phyloP scores from a whole-genome alignment of 2,888 invertebrate species.

The Congeria kusceri region DNA sequence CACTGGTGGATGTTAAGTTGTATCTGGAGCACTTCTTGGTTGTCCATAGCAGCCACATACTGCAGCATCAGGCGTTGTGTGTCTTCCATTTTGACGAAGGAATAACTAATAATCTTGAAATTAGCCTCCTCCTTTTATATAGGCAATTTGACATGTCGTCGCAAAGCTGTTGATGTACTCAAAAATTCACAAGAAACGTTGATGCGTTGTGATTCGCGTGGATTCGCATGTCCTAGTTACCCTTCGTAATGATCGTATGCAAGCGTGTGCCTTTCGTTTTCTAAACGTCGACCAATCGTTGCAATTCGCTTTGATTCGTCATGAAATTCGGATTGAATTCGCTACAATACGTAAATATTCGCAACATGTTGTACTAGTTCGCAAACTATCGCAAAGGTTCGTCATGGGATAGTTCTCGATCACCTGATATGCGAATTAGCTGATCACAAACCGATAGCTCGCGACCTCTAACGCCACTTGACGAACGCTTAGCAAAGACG shows the following conservation, averaged over 20 bases:
- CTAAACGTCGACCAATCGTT: constrained; percentile 25
- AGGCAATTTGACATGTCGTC: neutral
- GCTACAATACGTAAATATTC: constrained; percentile 30
- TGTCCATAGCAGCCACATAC: constrained; percentile 32
- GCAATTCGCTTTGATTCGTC: constrained; percentile 34
- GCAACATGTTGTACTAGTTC: constrained; percentile 15
- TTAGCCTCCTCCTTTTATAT: constrained; percentile 20
- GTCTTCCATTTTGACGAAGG: constrained; percentile 17
- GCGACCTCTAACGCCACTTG: no score
- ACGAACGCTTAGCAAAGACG: no score
- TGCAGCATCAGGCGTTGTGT: constrained; percentile 21
- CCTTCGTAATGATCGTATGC: constrained; percentile 34
- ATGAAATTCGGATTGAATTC: constrained; percentile 20
- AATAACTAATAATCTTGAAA: constrained; percentile 24
- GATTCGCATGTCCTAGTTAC: constrained; percentile 36
- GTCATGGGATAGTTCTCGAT: no score
- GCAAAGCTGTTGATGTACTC: constrained; percentile 28
- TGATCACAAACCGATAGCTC: no score
- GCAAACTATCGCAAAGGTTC: no score
- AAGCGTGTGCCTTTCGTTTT: constrained; percentile 22
- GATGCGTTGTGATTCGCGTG: constrained; percentile 18
- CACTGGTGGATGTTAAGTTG: constrained; percentile 35
- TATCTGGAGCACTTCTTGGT: constrained; percentile 35
- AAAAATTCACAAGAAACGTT: neutral
- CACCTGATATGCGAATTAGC: no score